Evolutionary conservation across 2,888 invertebrate species (phyloP), one percentile per base, ranked within the genome.

Genomic region (Caenorhabditis sp.): DNA sequence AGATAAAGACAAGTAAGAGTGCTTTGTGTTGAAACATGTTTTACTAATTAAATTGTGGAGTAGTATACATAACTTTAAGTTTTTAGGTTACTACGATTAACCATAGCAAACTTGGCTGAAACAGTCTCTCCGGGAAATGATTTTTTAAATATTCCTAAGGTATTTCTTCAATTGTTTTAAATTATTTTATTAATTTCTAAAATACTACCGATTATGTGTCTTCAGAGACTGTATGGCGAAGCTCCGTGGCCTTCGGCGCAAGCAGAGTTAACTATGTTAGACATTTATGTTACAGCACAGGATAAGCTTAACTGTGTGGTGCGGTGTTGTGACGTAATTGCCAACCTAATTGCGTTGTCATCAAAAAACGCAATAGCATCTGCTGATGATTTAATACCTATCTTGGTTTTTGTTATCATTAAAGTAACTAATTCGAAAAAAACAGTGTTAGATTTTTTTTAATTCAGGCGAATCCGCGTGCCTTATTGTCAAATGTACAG

Each of bases 241-340:
- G 96, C 96, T 91, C 98, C 98, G 18, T 98, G 96, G 97, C 95
- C 96, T 37, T 96, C 96, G 90, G 97, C 97, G 51, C 97, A 98
- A 93, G 94, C 95, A 64, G 96, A 96, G 91, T 94, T 98, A 70
- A 94, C 95, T 47, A 95, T 96, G 86, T 95, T 97, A 92, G 95
- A 96, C 84, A 96, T 96, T 9, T 97, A 96, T 93, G 95, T 96
- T 91, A 79, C 82, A 0, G 83, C 87, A 15, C 77, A 74, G 26
- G 87, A 87, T 32, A 87, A 87, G 37, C 37, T 87, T 18, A 78
- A 76, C 28, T 86, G 86, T 47, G 68, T 86, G 20, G 84, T 86
- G 1, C 69, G 86, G 67, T 97, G 97, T 92, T 95, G 97, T 87
- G 95, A 95, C 40, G 96, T 96, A 82, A 96, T 98, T 88, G 96